These are phyloP conservation scores for Nomada goodeniana DNA, from an alignment of 2,888 invertebrate species.

Conservation along the genomic window DNA sequence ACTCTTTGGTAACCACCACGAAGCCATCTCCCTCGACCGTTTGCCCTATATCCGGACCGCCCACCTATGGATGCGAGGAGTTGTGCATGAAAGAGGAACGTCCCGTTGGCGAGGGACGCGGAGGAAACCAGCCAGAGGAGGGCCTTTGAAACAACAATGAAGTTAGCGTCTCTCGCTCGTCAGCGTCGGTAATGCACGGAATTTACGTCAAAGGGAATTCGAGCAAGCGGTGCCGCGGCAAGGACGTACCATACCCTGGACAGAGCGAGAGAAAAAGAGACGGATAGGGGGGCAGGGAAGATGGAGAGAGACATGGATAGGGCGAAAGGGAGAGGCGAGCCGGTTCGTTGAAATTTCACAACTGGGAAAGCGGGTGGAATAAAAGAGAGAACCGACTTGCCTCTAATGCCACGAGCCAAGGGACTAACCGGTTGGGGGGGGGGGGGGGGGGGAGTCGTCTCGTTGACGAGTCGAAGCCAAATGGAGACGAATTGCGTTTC, in stretches of 20 bases:
- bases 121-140: slow-evolving; percentile 61
- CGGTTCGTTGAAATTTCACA: slow-evolving; percentile 33
- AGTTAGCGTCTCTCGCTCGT: slow-evolving; percentile 80
- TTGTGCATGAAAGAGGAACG: slow-evolving; percentile 60
- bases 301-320: slow-evolving; percentile 22
- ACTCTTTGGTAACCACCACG: slow-evolving; percentile 53
- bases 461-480: slow-evolving; percentile 46
- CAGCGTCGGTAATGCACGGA: slow-evolving; percentile 81
- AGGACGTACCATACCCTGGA: slow-evolving; percentile 53
- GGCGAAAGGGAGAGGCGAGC: neutral
- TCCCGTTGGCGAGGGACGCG: slow-evolving; percentile 56
- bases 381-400: slow-evolving; percentile 6
- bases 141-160: slow-evolving; percentile 83
- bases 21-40: slow-evolving; percentile 49
- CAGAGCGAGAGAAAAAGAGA: slow-evolving; percentile 30
- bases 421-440: neutral
- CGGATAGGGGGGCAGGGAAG: neutral
- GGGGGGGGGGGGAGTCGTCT: slow-evolving; percentile 23
- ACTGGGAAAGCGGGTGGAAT: slow-evolving; percentile 10
- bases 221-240: slow-evolving; percentile 63
- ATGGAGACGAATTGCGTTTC: slow-evolving; percentile 36
- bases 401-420: slow-evolving; percentile 10
- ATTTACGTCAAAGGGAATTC: slow-evolving; percentile 82
- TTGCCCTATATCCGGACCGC: slow-evolving; percentile 73
- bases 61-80: slow-evolving; percentile 60